Evolutionary conservation across 2,113 vertebrate genomes (phyloP).

Genomic region (Carlito syrichta): DNA sequence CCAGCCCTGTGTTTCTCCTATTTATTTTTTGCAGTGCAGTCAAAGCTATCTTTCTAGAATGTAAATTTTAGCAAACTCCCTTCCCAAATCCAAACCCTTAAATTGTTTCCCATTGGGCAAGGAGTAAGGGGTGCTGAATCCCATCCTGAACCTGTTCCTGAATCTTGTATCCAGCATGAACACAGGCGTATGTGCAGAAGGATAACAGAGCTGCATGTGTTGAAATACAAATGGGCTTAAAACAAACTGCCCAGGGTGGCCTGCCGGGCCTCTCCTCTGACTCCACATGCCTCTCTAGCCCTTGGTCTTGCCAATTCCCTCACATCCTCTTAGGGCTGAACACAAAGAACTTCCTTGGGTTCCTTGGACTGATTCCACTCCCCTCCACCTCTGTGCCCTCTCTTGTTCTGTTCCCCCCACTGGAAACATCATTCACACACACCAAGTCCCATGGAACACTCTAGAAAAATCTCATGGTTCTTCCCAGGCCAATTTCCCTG

Average conservation of each 20-base stretch:
- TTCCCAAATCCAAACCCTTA: no score
- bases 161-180: no score
- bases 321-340: neutral
- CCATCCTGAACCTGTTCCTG: no score
- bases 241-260: no score
- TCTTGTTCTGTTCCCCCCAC: neutral
- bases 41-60: neutral
- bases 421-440: neutral
- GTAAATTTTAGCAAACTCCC: neutral
- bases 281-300: neutral
- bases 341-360: neutral
- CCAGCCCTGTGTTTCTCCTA: neutral
- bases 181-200: no score
- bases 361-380: no score
- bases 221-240: no score
- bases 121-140: no score
- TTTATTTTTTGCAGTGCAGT: neutral
- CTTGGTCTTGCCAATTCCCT: neutral
- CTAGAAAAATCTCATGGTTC: no score
- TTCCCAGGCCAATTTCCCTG: neutral
- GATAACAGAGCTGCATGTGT: no score
- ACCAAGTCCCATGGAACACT: neutral
- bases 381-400: neutral
- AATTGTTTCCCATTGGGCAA: no score
- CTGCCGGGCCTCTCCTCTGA: rapidly evolving